A percentile compares a stretch with the other conserved stretches of the same genome.
Evolutionary conservation across 2,888 invertebrate genomes (phyloP).

Genomic region (Amblyjoppa fuscipennis): DNA sequence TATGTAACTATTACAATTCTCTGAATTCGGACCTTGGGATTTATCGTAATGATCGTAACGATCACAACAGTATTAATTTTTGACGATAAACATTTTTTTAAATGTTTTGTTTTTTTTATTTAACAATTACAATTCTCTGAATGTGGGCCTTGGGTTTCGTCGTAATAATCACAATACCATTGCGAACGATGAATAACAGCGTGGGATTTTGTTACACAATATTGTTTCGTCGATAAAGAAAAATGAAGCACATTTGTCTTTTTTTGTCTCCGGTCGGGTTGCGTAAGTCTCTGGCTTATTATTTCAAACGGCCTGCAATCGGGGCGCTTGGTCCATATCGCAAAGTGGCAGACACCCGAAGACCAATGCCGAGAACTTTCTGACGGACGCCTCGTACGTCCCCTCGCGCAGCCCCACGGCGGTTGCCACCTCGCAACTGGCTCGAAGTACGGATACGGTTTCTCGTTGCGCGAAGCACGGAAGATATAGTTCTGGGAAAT

Average conservation of each 20-base stretch:
- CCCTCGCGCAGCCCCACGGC: conserved; percentile 4
- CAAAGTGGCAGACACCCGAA: conserved; percentile 7
- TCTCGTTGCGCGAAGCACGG: conserved; percentile 69
- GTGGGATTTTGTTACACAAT: background rate
- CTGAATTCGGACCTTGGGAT: background rate
- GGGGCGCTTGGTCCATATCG: background rate
- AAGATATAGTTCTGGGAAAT: conserved; percentile 82
- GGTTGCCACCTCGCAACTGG: background rate
- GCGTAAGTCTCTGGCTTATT: background rate
- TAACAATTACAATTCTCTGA: background rate
- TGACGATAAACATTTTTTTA: too few species aligned
- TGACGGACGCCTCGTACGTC: conserved; percentile 34
- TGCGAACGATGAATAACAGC: background rate
- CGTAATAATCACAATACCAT: background rate
- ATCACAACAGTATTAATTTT: too few species aligned
- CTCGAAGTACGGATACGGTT: conserved; percentile 22
- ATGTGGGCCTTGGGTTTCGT: background rate
- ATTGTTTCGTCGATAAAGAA: background rate
- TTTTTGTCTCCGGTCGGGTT: background rate
- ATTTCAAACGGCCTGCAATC: background rate
- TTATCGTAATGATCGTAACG: background rate
- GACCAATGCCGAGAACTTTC: conserved; percentile 24
- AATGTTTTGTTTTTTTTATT: background rate
- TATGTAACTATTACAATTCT: background rate
- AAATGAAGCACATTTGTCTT: background rate